phyloP scores from a whole-genome alignment of 2,888 invertebrate genomes.

The Choristoneura rosaceana region DNA sequence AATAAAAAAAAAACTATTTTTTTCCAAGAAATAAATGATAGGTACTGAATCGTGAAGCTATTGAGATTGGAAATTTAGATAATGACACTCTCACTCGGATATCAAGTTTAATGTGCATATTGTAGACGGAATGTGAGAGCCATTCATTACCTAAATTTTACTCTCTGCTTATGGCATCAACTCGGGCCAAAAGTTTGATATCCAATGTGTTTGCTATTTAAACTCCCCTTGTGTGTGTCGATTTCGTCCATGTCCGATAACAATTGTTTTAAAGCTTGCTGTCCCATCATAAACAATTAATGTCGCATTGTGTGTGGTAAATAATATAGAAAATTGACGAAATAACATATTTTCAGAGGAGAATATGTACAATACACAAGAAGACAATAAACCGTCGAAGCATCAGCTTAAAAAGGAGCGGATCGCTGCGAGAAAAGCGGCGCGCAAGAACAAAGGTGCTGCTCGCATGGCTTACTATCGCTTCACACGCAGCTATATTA shows the following conservation, averaged over 20 bases:
- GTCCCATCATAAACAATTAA: not conserved
- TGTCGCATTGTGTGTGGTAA: slow-evolving; percentile 29
- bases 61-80: too few relatives aligned
- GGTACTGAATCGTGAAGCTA: too few relatives aligned
- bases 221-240: not conserved
- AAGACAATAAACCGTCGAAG: slow-evolving; percentile 86
- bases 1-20: too few relatives aligned
- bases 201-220: not conserved
- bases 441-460: slow-evolving; percentile 81
- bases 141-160: not conserved
- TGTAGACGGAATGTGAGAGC: too few relatives aligned
- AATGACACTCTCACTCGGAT: too few relatives aligned
- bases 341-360: slow-evolving; percentile 77
- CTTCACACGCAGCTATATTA: slow-evolving; percentile 8
- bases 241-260: not conserved
- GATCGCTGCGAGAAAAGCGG: slow-evolving; percentile 84
- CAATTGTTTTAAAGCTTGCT: not conserved
- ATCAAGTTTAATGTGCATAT: too few relatives aligned
- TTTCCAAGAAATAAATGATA: too few relatives aligned
- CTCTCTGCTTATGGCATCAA: not conserved
- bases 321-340: slow-evolving; percentile 41
- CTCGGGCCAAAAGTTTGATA: not conserved
- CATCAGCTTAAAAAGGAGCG: slow-evolving; percentile 88
- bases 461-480: slow-evolving; percentile 47
- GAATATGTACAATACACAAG: slow-evolving; percentile 77